phyloP scores from a whole-genome alignment of 2,888 invertebrate species.

The Napeogenes inachia region DNA sequence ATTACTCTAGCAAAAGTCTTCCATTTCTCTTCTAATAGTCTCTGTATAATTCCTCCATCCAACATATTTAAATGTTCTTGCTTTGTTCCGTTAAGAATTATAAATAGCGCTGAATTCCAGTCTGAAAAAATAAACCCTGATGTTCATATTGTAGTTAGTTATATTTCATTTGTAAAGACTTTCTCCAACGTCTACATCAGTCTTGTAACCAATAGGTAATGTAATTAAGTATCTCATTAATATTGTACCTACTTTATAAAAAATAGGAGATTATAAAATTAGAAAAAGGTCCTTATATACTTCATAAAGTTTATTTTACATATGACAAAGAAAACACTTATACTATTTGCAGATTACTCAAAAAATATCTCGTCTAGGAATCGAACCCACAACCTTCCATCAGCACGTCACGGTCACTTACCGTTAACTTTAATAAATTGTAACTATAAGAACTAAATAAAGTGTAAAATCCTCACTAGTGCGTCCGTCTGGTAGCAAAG shows the following conservation, averaged over 20 bases:
- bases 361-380: no score
- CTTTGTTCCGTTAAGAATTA: slow-evolving; percentile 97
- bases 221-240: no score
- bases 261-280: no score
- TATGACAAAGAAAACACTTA: slow-evolving; percentile 3
- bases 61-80: slow-evolving; percentile 99
- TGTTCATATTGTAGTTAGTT: no score
- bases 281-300: no score
- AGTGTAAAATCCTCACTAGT: slow-evolving; percentile 83
- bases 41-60: slow-evolving; percentile 98
- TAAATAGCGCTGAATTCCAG: slow-evolving; percentile 98
- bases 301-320: slow-evolving; percentile 15
- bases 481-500: slow-evolving; percentile 93
- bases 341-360: not conserved
- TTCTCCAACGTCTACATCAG: no score
- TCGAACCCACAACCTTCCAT: not conserved
- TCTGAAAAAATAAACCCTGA: slow-evolving; percentile 77
- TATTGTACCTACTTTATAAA: no score
- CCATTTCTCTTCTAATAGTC: slow-evolving; percentile 98
- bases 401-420: not conserved
- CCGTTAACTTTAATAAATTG: not conserved
- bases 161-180: no score
- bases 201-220: no score
- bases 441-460: no score
- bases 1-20: slow-evolving; percentile 96